Evolutionary conservation across 2,888 invertebrate species (phyloP), one percentile per base, ranked within the genome.

Genomic region (Candidula unifasciata): DNA sequence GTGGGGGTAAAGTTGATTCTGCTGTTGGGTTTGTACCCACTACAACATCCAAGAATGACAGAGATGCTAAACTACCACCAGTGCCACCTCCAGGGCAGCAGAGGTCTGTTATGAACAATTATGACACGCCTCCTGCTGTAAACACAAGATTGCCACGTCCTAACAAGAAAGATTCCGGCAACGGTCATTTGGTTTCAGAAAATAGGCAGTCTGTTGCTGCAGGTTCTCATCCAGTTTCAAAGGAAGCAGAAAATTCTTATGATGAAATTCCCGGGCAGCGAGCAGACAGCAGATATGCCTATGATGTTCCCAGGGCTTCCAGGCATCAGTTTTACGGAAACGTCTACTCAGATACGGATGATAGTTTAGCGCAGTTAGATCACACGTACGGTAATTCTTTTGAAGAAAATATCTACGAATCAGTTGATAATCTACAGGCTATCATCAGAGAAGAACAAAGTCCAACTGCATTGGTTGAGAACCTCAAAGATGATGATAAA

Each of bases 381-480:
- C 60, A 83, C 30, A 57, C 57, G 30, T 86, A 82, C 52, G 79
- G 82, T 68, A 44, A 79, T 27, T 79, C 60, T 57, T 60, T 71
- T 16, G 84, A 84, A 13, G 85, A 85, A 57, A 85, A 87, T 33
- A 69, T 84, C 54, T 87, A 87, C 44, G 87, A 87, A 66, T 85
- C 87, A 18, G 69, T 87, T 57, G 87, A 84, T n/a, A 84, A 69
- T 60, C 54, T 85, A 13, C 71, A 79, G 16, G 74, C 77, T 57
- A 78, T 80, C 8, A 77, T 83, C 8, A 69, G 77, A 33, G 80
- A 86, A 69, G 44, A 13, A 13, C 74, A 74, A 66, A 35, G 37
- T 0, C 18, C 18, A 10, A 8, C 27, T 24, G 54, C 24, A 21
- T 24, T 52, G 18, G 54, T 3, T 52, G 16, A 30, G 33, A 57